Evolutionary conservation across 2,888 invertebrate genomes (phyloP).

Genomic region (Meiosimyza decipiens): DNA sequence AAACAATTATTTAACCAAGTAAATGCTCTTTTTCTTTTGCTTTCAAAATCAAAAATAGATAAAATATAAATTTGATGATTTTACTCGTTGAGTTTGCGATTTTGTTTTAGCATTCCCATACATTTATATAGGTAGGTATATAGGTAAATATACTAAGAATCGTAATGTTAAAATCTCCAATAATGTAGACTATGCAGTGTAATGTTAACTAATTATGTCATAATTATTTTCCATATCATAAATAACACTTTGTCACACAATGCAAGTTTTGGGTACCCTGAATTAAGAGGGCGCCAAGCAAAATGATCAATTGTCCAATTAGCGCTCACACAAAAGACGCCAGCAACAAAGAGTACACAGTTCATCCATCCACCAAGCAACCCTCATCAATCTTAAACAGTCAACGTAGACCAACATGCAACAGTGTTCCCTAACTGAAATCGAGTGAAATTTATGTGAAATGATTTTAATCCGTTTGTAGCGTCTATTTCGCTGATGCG

Average conservation of each 20-base stretch:
- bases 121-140: no score
- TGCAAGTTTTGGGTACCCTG: background rate
- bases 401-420: constrained; percentile 22
- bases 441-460: constrained; percentile 21
- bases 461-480: constrained; percentile 19
- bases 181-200: no score
- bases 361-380: background rate
- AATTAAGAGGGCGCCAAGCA: background rate
- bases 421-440: constrained; percentile 24
- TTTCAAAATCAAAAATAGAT: no score
- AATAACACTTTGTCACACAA: background rate
- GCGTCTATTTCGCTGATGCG: constrained; percentile 21
- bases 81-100: no score
- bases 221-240: no score
- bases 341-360: background rate
- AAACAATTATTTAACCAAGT: no score
- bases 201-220: no score
- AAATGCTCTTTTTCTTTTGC: no score
- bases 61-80: no score
- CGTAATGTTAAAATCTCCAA: no score
- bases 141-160: no score
- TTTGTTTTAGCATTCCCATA: no score
- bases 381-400: constrained; percentile 6
- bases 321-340: constrained; percentile 14
- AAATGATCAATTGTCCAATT: constrained; percentile 34